A percentile compares a stretch with the other conserved stretches of the same genome.
Evolutionary conservation across 64 coral and sea anemone genomes (phyloP).

Genomic region (Actinia tenebrosa): DNA sequence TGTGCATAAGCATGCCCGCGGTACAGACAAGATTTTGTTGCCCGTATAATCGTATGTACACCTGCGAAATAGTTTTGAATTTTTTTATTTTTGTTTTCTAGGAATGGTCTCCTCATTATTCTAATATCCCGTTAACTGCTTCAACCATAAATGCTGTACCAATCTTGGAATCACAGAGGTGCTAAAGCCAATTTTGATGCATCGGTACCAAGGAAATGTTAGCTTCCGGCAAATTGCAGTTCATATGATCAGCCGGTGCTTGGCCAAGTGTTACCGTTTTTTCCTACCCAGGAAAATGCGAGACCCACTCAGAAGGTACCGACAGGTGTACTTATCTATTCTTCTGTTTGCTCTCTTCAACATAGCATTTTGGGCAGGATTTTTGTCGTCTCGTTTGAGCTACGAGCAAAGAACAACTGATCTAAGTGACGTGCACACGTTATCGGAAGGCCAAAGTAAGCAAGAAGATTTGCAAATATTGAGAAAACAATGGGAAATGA

Average conservation of each 20-base stretch:
- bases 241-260: not conserved
- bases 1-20: too few species aligned
- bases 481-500: not conserved
- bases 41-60: too few species aligned
- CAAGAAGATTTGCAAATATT: not conserved
- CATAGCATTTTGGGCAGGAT: not conserved
- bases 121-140: not conserved
- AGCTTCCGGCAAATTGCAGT: not conserved
- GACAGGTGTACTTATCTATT: not conserved
- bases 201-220: not conserved
- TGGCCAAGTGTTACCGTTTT: not conserved
- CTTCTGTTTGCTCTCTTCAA: not conserved
- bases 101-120: not conserved
- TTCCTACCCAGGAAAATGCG: not conserved
- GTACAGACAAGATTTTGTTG: too few species aligned
- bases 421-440: not conserved
- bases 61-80: too few species aligned
- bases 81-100: not conserved
- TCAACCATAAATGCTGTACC: not conserved
- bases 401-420: not conserved
- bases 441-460: not conserved
- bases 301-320: not conserved
- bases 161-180: not conserved
- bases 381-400: not conserved
- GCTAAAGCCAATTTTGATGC: not conserved